Evolutionary conservation across 2,113 vertebrate species (phyloP).

Genomic region (Myrmecophaga tridactyla): DNA sequence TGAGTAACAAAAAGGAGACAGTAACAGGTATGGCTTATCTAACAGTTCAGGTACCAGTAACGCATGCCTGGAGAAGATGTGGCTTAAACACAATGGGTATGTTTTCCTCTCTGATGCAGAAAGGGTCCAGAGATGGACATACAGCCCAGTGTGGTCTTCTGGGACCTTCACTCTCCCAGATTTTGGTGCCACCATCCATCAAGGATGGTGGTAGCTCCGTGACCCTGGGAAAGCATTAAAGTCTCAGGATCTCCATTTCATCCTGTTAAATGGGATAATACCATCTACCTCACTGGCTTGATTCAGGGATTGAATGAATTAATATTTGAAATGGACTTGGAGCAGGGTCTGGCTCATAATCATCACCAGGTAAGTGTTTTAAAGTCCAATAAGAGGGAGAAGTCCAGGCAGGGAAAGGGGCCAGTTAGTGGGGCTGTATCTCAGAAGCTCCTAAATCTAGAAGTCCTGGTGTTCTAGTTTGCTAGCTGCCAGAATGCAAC

Average conservation of each 20-base stretch:
- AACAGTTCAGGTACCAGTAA: fast-evolving
- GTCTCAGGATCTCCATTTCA: not conserved
- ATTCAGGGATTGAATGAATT: not conserved
- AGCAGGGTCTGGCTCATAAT: not conserved
- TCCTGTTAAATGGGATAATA: not conserved
- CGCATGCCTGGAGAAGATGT: not conserved
- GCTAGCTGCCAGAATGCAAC: no score
- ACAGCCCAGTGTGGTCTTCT: fast-evolving
- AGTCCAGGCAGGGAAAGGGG: not conserved
- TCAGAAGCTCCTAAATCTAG: not conserved
- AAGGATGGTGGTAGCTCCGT: not conserved
- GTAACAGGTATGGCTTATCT: not conserved
- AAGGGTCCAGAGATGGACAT: not conserved
- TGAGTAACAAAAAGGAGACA: no score
- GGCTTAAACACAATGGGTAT: not conserved
- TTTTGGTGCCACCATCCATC: not conserved
- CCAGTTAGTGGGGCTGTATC: not conserved
- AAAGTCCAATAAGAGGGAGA: not conserved
- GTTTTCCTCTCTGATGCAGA: not conserved
- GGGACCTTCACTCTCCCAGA: not conserved
- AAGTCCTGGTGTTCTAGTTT: no score
- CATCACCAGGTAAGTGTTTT: not conserved
- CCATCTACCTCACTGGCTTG: not conserved
- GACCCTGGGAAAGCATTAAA: not conserved
- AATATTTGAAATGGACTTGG: not conserved